Evolutionary conservation across 2,888 invertebrate species (phyloP).

Genomic region (Cecidostiba fungosa): DNA sequence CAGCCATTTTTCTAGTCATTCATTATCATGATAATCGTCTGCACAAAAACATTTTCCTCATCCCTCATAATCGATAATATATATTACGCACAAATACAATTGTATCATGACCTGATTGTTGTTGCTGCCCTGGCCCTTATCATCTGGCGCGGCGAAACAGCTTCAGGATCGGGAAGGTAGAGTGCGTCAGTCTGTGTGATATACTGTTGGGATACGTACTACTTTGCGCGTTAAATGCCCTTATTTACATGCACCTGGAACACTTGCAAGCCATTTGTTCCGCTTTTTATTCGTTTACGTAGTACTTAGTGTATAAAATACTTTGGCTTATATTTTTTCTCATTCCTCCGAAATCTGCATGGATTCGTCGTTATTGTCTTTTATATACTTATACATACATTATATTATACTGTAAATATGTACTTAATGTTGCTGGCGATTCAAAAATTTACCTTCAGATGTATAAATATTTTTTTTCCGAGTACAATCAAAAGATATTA

Average conservation of each 20-base stretch:
- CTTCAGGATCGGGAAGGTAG: constrained; percentile 91
- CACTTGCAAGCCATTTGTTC: constrained; percentile 62
- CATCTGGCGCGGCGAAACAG: constrained; percentile 74
- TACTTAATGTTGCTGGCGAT: neutral
- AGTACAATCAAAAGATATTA: neutral
- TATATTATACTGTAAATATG: neutral
- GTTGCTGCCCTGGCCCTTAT: constrained; percentile 75
- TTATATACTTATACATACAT: neutral
- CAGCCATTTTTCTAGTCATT: neutral
- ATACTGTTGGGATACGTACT: constrained; percentile 78
- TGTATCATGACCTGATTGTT: constrained; percentile 70
- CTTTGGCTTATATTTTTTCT: constrained; percentile 41
- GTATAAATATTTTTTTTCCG: neutral
- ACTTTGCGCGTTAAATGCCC: constrained; percentile 77
- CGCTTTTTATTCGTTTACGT: constrained; percentile 56
- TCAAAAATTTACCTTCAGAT: neutral
- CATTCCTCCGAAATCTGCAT: neutral
- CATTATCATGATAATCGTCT: neutral
- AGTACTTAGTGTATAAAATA: constrained; percentile 7
- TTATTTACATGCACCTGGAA: constrained; percentile 77
- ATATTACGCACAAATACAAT: constrained; percentile 40
- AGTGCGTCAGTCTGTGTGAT: constrained; percentile 83
- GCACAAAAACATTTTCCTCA: constrained; percentile 53
- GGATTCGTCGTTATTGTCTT: neutral
- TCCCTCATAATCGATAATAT: neutral